These are phyloP conservation scores for Drosophila eugracilis DNA, from an alignment of 1,140 invertebrate genomes.

Conservation along the genomic window DNA sequence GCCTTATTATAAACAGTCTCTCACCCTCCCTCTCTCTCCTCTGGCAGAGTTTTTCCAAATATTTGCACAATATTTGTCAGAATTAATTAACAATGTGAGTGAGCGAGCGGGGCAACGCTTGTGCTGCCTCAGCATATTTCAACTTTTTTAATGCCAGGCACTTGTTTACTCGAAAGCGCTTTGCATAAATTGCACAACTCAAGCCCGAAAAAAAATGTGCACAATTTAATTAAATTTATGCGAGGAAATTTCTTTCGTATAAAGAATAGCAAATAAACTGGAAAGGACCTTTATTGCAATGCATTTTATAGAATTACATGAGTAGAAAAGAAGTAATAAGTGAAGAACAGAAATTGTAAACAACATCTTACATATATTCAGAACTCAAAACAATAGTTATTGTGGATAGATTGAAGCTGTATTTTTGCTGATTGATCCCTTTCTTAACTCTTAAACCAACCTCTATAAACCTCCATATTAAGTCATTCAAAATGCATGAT, in stretches of 20 bases:
- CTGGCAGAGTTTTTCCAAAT: constrained; percentile 64
- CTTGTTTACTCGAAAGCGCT: constrained; percentile 63
- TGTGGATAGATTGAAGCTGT: too few species aligned
- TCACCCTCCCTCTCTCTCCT: constrained; percentile 2
- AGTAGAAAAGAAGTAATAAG: too few species aligned
- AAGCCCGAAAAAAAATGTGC: constrained; percentile 26
- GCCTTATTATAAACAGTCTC: constrained; percentile 26
- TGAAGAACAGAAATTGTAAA: too few species aligned
- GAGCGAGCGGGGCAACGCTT: not conserved
- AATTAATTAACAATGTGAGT: constrained; percentile 73
- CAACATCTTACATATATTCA: too few species aligned
- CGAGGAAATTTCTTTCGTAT: constrained; percentile 24
- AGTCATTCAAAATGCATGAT: too few species aligned
- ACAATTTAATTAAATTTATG: constrained; percentile 49
- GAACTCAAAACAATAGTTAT: too few species aligned
- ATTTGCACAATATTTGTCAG: constrained; percentile 79
- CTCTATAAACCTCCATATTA: too few species aligned
- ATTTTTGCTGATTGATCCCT: too few species aligned
- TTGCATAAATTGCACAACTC: constrained; percentile 62
- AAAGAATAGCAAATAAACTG: constrained; percentile 14
- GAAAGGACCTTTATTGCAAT: not conserved
- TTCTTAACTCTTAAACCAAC: too few species aligned
- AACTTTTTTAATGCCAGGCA: constrained; percentile 30
- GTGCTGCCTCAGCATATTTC: constrained; percentile 66
- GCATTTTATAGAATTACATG: not conserved